Conservation (phyloP, 2,888 invertebrate genomes). For the Panzeria rudis region DNA sequence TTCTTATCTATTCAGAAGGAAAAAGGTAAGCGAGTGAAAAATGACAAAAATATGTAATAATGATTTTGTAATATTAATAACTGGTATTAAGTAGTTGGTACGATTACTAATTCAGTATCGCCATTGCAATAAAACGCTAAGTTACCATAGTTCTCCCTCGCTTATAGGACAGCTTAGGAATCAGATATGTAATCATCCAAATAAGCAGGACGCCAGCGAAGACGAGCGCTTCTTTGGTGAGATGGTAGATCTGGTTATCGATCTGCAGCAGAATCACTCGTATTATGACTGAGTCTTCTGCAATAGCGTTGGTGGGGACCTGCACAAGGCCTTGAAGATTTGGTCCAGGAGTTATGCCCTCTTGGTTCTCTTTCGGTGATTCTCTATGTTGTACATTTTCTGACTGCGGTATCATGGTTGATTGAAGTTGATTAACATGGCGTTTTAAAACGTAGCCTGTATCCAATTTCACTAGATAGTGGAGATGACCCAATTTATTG, state of each 20-base stretch:
- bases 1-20: too few species aligned
- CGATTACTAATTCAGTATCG: too few species aligned
- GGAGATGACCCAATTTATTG: neutral
- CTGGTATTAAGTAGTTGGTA: too few species aligned
- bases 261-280: neutral
- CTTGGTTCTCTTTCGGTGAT: too few species aligned
- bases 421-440: slow-evolving; percentile 41
- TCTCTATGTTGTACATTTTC: neutral
- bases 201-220: slow-evolving; percentile 31
- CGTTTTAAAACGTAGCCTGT: slow-evolving; percentile 30
- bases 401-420: neutral
- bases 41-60: too few species aligned
- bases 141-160: too few species aligned
- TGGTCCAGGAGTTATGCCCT: neutral
- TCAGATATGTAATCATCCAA: slow-evolving; percentile 36
- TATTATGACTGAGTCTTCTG: neutral
- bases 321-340: neutral
- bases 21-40: too few species aligned
- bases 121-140: too few species aligned
- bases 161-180: neutral
- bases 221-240: slow-evolving; percentile 19
- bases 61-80: too few species aligned
- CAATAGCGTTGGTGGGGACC: neutral
- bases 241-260: neutral
- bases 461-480: slow-evolving; percentile 30